phyloP scores from a whole-genome alignment of 2,797 vertebrate species.

The Premnoplex brunnescens region DNA sequence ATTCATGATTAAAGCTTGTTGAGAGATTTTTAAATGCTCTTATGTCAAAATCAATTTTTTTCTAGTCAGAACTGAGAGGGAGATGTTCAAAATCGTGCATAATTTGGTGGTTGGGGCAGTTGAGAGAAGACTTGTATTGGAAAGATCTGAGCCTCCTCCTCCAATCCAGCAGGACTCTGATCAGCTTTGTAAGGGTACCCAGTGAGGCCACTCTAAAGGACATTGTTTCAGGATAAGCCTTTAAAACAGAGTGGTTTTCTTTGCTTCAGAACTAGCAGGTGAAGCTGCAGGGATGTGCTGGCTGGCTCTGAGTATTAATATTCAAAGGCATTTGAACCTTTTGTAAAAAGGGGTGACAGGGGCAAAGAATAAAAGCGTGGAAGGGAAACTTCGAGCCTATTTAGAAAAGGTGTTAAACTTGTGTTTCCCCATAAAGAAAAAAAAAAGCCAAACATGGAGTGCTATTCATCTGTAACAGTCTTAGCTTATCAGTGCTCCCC shows the following conservation, averaged over 20 bases:
- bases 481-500: background rate
- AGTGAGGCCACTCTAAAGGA: background rate
- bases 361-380: background rate
- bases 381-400: background rate
- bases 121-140: background rate
- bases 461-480: background rate
- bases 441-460: background rate
- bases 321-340: background rate
- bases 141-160: background rate
- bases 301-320: background rate
- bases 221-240: background rate
- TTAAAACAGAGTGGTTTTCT: background rate
- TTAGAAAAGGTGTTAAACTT: background rate
- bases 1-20: background rate
- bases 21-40: background rate
- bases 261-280: background rate
- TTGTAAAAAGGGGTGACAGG: accelerated
- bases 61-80: background rate
- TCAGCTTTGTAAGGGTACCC: background rate
- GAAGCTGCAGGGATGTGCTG: background rate
- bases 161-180: background rate
- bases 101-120: background rate
- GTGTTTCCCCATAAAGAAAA: background rate
- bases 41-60: background rate
- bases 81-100: background rate